Evolutionary conservation across 2,113 vertebrate species (phyloP), one percentile per base, ranked within the genome.

Genomic region (Typhlomys cinereus): DNA sequence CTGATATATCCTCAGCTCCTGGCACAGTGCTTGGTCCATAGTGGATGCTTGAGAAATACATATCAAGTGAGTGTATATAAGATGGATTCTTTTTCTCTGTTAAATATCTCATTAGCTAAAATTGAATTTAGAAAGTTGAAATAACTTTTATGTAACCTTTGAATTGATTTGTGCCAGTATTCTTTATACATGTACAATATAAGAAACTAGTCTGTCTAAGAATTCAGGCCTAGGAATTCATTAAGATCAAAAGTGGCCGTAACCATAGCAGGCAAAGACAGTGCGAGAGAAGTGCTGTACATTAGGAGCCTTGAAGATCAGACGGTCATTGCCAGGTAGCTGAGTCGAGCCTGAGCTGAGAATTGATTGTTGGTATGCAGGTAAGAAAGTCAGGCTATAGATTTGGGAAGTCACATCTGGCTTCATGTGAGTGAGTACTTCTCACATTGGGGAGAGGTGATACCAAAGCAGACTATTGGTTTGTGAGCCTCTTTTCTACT

Each of bases 71-170:
- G 41, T 23, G 3, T 80, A 25, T 81, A 80, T n/a, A 79, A 90
- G 76, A 48, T 21, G 2, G 41, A 70, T 25, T 75, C 31, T 57
- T 20, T 62, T 85, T 46, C 80, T 73, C 69, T n/a, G 59, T 21
- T 93, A 50, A 84, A 18, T 95, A 76, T 4, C 34, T 44, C 44
- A 85, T 88, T 46, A 70, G 34, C 41, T 93, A 44, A 85, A 46
- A 82, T 88, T 85, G 79, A 52, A 88, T 90, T 92, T 85, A 48
- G 64, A 75, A 85, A 20, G 34, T 21, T 70, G 44, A 61, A 85
- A 46, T 78, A 91, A 83, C 46, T 67, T 18, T 85, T 62, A 10
- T 73, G 1, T 85, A 78, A 88, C 23, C 44, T 67, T 69, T 23
- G 21, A 39, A 18, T 76, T 85, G 70, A 75, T 78, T 71, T 83